Percentiles rank a stretch among this genome's conserved stretches.
Conservation (phyloP, 2,113 vertebrate species). For the Mormoops blainvillei region DNA sequence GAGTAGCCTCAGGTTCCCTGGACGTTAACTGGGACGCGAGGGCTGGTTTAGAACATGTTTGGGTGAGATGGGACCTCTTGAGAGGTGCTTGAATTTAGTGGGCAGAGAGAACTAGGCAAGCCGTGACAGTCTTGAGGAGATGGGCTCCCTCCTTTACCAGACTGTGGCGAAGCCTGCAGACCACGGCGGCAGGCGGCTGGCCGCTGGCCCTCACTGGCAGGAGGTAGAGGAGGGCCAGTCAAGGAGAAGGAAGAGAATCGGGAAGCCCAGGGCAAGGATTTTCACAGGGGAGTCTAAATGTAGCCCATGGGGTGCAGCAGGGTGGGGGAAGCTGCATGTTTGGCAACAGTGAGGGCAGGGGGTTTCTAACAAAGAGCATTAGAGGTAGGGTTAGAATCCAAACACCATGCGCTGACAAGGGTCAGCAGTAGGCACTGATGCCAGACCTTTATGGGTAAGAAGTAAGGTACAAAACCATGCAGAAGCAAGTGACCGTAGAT, state of each 20-base stretch:
- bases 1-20: neutral
- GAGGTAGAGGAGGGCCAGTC: too few relatives aligned
- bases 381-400: too few relatives aligned
- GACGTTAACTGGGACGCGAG: neutral
- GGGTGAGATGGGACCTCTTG: neutral
- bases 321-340: neutral
- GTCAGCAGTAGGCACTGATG: neutral
- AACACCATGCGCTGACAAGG: neutral
- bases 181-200: too few relatives aligned
- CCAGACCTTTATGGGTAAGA: neutral
- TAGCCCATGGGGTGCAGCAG: neutral
- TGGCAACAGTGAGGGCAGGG: neutral
- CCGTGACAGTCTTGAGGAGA: neutral
- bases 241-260: neutral
- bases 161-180: too few relatives aligned
- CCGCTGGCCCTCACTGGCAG: fast-evolving
- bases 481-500: neutral
- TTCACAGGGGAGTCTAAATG: neutral
- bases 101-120: neutral
- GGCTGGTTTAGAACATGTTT: neutral
- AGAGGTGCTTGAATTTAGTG: neutral
- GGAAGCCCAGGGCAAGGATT: neutral
- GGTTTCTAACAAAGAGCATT: neutral
- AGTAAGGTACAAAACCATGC: neutral
- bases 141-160: neutral